Evolutionary conservation across 1,140 invertebrate genomes (phyloP).

Genomic region (Bursaphelenchus mucronatus): DNA sequence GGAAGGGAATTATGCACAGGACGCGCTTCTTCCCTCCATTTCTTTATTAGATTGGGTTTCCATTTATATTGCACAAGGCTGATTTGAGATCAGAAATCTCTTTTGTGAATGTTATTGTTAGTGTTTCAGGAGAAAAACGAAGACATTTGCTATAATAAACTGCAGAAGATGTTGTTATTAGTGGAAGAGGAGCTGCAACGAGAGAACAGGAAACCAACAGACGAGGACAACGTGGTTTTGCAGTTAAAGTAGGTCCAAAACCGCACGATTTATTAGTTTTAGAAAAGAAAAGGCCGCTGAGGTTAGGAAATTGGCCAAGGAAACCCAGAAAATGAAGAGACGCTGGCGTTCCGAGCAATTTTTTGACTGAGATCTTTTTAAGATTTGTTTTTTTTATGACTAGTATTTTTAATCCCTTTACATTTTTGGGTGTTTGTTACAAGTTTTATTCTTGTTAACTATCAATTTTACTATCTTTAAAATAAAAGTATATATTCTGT

Average conservation of each 20-base stretch:
- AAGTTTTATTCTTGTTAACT: no score
- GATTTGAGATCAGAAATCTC: not conserved
- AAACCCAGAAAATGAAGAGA: not conserved
- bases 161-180: constrained; percentile 26
- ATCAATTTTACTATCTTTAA: no score
- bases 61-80: not conserved
- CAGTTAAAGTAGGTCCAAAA: constrained; percentile 32
- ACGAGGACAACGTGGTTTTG: constrained; percentile 25
- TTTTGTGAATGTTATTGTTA: constrained; percentile 17
- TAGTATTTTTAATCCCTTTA: no score
- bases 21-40: no score
- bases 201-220: constrained; percentile 3
- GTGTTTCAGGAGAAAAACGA: constrained; percentile 38
- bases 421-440: no score
- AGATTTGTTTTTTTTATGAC: not conserved
- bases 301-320: constrained; percentile 12
- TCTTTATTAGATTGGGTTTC: no score
- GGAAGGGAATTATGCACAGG: no score
- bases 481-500: no score
- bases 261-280: constrained; percentile 17
- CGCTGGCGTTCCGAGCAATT: not conserved
- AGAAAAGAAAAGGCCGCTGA: constrained; percentile 16
- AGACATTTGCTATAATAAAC: constrained; percentile 43
- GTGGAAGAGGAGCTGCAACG: constrained; percentile 22
- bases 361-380: not conserved